Evolutionary conservation across 2,888 invertebrate genomes (phyloP), one percentile per base, ranked within the genome.

Genomic region (Branchellion lobata): DNA sequence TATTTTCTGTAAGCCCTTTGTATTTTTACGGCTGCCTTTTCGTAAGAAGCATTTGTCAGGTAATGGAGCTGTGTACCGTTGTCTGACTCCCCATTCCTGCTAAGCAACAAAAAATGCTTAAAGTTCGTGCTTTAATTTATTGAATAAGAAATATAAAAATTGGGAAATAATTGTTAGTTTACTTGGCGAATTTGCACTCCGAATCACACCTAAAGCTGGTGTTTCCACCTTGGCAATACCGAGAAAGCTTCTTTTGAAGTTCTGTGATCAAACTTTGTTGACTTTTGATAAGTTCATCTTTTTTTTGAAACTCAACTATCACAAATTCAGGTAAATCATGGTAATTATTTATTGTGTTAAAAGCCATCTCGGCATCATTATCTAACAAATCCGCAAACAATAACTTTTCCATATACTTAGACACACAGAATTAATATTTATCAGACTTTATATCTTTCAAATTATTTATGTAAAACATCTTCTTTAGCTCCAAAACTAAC

Each of bases 271-370:
- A 57, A 57, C 5, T 57, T 57, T 57, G 21, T 57, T 57, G 61
- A 24, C n/a, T 24, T 57, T 57, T 57, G 21, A 57, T 57, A 8
- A 57, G n/a, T 8, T 57, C 61, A 24, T 57, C 61, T 57, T 24
- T 57, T n/a, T 57, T 57, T n/a, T 57, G 5, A 14, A 57, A 57
- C 24, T 57, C 61, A 57, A 18, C 21, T 57, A 57, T 24, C 5
- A 24, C 61, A n/a, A 24, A 57, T 24, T 57, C 61, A 57, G 61
- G 61, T 5, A 18, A n/a, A 57, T 57, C 61, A 14, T 57, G 61
- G n/a, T 57, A 57, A 57, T 57, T 57, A 57, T 57, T 57, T 24
- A 57, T 57, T 57, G 61, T 57, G n/a, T 57, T 18, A 5, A 57
- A 57, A 57, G 21, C 61, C 61, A 57, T 57, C 21, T 57, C 24